These are phyloP conservation scores for Nasalis larvatus DNA, from an alignment of 2,113 vertebrate genomes.

Conservation along the genomic window DNA sequence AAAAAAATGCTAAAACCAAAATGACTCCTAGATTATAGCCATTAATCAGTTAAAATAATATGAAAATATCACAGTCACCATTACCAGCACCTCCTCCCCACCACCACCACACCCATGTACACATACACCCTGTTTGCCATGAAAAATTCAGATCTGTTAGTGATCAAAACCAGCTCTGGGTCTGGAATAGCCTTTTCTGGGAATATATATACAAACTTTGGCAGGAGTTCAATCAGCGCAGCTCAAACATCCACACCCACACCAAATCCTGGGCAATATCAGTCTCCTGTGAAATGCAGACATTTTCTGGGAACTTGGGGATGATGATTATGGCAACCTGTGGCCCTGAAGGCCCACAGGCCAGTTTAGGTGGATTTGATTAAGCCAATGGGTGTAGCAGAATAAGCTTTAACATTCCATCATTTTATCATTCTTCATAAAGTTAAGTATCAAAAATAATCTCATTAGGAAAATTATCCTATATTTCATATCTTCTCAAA, in stretches of 20 bases:
- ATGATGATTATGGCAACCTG: not conserved
- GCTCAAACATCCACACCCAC: conserved; percentile 59
- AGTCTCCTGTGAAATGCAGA: conserved; percentile 58
- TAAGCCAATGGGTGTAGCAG: not conserved
- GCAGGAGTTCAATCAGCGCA: conserved; percentile 65
- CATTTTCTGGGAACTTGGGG: conserved; percentile 63
- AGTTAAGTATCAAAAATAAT: conserved; percentile 43
- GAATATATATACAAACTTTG: conserved; percentile 72
- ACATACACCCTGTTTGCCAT: not conserved
- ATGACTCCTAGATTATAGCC: not conserved
- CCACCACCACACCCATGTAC: not conserved
- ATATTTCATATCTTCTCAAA: conserved; percentile 32
- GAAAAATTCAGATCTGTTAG: conserved; percentile 49
- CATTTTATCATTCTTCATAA: conserved; percentile 34
- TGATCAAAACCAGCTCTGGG: conserved; percentile 59
- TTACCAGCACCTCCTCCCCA: not conserved
- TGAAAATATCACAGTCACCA: not conserved
- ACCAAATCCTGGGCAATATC: conserved; percentile 58
- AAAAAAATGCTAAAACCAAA: not conserved
- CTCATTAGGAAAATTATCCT: conserved; percentile 19
- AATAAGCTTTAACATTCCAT: conserved; percentile 36
- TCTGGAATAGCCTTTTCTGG: conserved; percentile 68
- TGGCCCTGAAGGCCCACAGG: conserved; percentile 36
- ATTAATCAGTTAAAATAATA: conserved; percentile 45
- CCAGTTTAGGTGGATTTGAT: conserved; percentile 43